A percentile compares a stretch with the other conserved stretches of the same genome.
These are phyloP conservation scores for Acanthaster planci DNA, from an alignment of 35 echinoderm and acorn worm genomes.

Conservation along the genomic window DNA sequence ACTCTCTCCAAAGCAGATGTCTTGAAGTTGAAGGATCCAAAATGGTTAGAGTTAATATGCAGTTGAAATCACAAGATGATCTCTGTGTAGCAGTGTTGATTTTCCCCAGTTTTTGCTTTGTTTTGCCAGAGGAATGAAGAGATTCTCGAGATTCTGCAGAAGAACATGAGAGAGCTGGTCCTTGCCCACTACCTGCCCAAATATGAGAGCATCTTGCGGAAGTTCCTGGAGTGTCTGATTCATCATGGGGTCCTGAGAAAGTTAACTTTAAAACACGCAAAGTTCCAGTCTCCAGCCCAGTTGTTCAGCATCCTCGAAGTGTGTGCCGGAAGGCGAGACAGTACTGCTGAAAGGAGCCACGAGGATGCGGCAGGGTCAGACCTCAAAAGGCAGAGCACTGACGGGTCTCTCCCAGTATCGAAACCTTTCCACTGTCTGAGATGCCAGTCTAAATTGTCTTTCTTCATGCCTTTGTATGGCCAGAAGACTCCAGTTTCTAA, in stretches of 20 bases:
- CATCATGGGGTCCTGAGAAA: background rate
- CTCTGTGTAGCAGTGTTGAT: too few relatives aligned
- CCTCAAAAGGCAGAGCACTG: background rate
- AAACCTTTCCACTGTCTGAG: too few relatives aligned
- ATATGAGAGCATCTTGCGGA: background rate
- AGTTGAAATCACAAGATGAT: too few relatives aligned
- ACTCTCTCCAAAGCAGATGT: too few relatives aligned
- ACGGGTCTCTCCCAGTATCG: background rate
- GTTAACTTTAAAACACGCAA: background rate
- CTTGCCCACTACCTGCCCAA: constrained; percentile 9
- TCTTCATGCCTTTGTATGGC: too few relatives aligned
- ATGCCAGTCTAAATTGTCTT: too few relatives aligned
- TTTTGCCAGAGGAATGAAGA: background rate
- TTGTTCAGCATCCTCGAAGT: constrained; percentile 14
- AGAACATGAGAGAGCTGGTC: background rate
- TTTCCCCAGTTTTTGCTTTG: background rate
- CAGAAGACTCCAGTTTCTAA: too few relatives aligned
- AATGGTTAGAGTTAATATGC: too few relatives aligned
- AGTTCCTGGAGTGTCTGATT: background rate
- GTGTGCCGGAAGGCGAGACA: background rate
- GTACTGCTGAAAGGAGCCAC: background rate
- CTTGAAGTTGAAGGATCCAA: too few relatives aligned
- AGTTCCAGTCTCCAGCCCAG: background rate
- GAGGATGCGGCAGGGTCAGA: background rate
- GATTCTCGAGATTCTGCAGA: background rate